Evolutionary conservation across 2,888 invertebrate genomes (phyloP), one percentile per base, ranked within the genome.

Genomic region (Tinea pellionella): DNA sequence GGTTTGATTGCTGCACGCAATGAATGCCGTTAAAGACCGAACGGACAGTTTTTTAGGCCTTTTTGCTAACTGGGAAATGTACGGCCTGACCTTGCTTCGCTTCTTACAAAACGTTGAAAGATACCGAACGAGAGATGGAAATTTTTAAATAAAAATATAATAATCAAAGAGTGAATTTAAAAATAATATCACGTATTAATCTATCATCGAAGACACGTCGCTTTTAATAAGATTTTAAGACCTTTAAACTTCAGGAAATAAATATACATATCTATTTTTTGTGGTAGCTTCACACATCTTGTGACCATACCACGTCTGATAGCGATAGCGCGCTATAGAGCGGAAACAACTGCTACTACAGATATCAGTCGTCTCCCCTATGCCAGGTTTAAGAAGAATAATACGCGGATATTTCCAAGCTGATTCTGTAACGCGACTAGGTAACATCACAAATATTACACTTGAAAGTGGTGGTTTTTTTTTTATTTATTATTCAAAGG

Each of bases 11-110:
- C 9, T 30, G 51, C 53, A 24, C 24, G 53, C 18, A 24, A n/a
- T 15, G 18, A 47, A 18, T 24, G 18, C 53, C 53, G 53, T 53
- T 19, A 12, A 51, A 51, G 11, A n/a, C 18, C 18, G n/a, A 24
- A 24, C 18, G 53, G 16, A 18, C 24, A 4, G n/a, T 53, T 53
- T 53, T 53, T 53, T 53, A 18, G 15, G 47, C 12, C 24, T 24
- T 53, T 51, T 24, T 53, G 24, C 53, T 53, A 51, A 51, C 13
- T 16, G 19, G 24, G 47, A 18, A 47, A 47, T 47, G 47, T 4
- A 8, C 15, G n/a, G 24, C 53, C 11, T 53, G 53, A 53, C 53
- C 53, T 53, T 53, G 53, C 51, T 47, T 47, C 2, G 53, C 51
- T 47, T 47, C 2, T 15, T 15, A 15, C 47, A 15, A 47, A 47